Conservation (phyloP, 2,888 invertebrate species). For the Dorcus hopei region DNA sequence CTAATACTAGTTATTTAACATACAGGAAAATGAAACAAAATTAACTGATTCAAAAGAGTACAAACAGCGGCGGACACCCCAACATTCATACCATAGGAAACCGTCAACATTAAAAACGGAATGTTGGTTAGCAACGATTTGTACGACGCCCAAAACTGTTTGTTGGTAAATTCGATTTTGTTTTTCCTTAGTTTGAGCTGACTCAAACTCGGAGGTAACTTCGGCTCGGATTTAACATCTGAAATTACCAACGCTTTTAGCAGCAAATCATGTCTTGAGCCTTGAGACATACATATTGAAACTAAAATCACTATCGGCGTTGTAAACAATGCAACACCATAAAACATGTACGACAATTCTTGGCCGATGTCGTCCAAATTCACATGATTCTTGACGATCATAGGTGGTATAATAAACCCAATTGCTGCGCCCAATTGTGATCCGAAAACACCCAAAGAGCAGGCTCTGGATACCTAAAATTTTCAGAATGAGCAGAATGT, state of each 20-base stretch:
- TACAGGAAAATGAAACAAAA: conserved; percentile 77
- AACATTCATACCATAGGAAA: conserved; percentile 89
- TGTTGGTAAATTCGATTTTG: conserved; percentile 50
- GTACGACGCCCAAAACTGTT: conserved; percentile 63
- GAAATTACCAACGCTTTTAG: conserved; percentile 15
- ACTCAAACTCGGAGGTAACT: conserved; percentile 55
- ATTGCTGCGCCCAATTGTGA: conserved; percentile 70
- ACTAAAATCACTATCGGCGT: conserved; percentile 43
- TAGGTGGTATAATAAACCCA: conserved; percentile 67
- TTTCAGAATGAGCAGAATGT: not conserved
- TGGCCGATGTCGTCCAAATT: conserved; percentile 38
- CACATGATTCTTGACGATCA: conserved; percentile 47
- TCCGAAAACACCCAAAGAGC: conserved; percentile 70
- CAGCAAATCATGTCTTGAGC: not conserved
- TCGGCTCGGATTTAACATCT: conserved; percentile 59
- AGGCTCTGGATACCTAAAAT: conserved; percentile 69
- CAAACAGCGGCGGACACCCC: conserved; percentile 95
- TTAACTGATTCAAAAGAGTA: conserved; percentile 84
- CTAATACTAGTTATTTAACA: conserved; percentile 38
- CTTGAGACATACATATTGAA: conserved; percentile 16
- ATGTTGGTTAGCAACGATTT: conserved; percentile 71
- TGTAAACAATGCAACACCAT: conserved; percentile 55
- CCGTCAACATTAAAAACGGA: conserved; percentile 73
- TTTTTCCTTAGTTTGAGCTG: conserved; percentile 55
- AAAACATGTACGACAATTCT: conserved; percentile 55